These are phyloP conservation scores for Leptinotarsa lineolata DNA, from an alignment of 1,140 invertebrate species.

Conservation along the genomic window DNA sequence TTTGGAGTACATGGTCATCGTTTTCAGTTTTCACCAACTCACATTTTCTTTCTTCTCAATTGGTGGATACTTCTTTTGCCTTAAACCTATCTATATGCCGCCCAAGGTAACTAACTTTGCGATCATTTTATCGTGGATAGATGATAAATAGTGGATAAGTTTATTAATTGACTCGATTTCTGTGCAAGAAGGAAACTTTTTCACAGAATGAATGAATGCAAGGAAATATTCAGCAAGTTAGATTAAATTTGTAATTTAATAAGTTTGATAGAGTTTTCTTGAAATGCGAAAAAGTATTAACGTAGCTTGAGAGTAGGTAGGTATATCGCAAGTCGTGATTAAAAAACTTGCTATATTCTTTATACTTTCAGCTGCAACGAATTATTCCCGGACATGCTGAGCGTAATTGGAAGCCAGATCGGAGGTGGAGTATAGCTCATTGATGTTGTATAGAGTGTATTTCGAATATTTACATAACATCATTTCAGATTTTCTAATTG, in stretches of 20 bases:
- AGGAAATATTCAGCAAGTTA: not conserved
- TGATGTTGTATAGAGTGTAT: too few relatives aligned
- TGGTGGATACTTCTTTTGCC: too few relatives aligned
- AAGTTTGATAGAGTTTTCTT: not conserved
- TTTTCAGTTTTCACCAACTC: too few relatives aligned
- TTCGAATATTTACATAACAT: too few relatives aligned
- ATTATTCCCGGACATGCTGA: not conserved
- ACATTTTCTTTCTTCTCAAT: too few relatives aligned
- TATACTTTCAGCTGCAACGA: not conserved
- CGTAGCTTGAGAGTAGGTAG: not conserved
- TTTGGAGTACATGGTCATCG: too few relatives aligned
- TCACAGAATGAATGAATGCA: not conserved
- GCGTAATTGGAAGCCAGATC: not conserved
- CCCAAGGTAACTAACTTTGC: too few relatives aligned
- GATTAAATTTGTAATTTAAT: constrained; percentile 1
- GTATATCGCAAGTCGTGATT: constrained; percentile 2
- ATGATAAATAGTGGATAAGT: too few relatives aligned
- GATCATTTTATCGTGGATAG: too few relatives aligned
- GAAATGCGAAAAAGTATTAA: not conserved
- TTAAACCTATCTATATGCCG: not conserved
- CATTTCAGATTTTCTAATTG: too few relatives aligned
- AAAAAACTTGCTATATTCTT: constrained; percentile 14
- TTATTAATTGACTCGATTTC: too few relatives aligned
- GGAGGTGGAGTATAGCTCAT: not conserved
- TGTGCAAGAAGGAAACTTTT: too few relatives aligned